Conservation (phyloP, 2,797 vertebrate genomes). For the Sebastes paucispinis region DNA sequence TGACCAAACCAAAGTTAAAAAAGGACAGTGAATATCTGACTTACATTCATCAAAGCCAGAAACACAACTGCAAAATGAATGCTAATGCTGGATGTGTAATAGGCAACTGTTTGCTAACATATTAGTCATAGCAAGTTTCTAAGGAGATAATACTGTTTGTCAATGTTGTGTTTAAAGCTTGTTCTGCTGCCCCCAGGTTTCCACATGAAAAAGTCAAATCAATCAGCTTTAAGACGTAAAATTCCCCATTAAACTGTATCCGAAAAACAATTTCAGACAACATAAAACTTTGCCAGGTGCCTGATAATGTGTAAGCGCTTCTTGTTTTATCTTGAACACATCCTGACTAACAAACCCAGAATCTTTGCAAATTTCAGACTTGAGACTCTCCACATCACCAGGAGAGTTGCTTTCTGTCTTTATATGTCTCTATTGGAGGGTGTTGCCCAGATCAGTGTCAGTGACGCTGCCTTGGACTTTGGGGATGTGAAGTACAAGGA, state of each 20-base stretch:
- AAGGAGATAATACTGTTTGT: neutral
- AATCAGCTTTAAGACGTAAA: neutral
- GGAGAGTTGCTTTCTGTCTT: neutral
- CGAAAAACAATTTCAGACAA: neutral
- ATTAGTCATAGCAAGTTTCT: neutral
- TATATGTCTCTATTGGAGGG: neutral
- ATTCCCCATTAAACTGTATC: neutral
- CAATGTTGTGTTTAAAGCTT: neutral
- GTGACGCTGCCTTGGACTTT: neutral
- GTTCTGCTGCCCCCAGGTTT: neutral
- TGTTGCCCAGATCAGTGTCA: neutral
- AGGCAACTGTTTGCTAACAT: neutral
- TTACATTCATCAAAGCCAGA: neutral
- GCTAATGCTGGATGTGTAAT: neutral
- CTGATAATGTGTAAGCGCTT: neutral
- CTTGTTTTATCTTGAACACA: neutral
- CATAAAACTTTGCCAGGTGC: neutral
- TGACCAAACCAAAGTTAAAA: neutral
- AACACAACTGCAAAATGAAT: neutral
- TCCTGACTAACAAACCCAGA: neutral
- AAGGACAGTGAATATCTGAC: neutral
- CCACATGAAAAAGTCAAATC: neutral
- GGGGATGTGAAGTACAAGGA: neutral
- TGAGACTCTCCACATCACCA: neutral
- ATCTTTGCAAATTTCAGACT: neutral